Evolutionary conservation across 2,797 vertebrate species (phyloP).

Genomic region (Crenichthys baileyi): DNA sequence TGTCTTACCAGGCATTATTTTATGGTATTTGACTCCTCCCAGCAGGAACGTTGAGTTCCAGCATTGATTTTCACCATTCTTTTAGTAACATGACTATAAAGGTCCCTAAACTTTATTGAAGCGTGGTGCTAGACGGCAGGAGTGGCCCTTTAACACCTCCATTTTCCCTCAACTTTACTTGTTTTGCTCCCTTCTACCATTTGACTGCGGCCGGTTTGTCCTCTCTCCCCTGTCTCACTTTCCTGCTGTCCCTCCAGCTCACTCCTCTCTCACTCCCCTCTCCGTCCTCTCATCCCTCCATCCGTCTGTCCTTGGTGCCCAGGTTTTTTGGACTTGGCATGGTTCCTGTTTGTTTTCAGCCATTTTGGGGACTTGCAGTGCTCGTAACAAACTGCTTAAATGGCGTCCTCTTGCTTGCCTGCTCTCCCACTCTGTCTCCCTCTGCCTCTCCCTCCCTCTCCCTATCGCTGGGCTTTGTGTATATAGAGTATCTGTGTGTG

Average conservation of each 20-base stretch:
- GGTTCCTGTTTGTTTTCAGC: constrained; percentile 90
- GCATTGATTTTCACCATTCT: constrained; percentile 22
- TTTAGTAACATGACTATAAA: constrained; percentile 7
- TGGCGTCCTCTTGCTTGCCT: constrained; percentile 86
- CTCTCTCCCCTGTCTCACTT: constrained; percentile 49
- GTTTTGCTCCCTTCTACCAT: constrained; percentile 69
- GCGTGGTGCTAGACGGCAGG: background rate
- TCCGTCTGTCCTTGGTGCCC: constrained; percentile 61
- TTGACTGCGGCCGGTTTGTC: constrained; percentile 67
- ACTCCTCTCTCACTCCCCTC: constrained; percentile 41
- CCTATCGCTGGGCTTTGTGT: constrained; percentile 85
- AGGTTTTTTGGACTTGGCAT: constrained; percentile 81
- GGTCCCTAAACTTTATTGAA: constrained; percentile 33
- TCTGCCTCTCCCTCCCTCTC: constrained; percentile 78
- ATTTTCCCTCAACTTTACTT: constrained; percentile 71
- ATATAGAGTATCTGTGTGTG: constrained; percentile 79
- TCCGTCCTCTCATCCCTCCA: constrained; percentile 39
- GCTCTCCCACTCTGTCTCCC: constrained; percentile 77
- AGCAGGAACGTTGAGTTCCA: background rate
- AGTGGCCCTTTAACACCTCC: constrained; percentile 62
- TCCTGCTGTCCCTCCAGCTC: constrained; percentile 41
- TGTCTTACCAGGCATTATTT: background rate
- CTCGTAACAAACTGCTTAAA: constrained; percentile 89
- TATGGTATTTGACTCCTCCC: background rate
- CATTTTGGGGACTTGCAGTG: constrained; percentile 90